phyloP scores from a whole-genome alignment of 2,113 vertebrate genomes.

The Rhinichthys klamathensis region DNA sequence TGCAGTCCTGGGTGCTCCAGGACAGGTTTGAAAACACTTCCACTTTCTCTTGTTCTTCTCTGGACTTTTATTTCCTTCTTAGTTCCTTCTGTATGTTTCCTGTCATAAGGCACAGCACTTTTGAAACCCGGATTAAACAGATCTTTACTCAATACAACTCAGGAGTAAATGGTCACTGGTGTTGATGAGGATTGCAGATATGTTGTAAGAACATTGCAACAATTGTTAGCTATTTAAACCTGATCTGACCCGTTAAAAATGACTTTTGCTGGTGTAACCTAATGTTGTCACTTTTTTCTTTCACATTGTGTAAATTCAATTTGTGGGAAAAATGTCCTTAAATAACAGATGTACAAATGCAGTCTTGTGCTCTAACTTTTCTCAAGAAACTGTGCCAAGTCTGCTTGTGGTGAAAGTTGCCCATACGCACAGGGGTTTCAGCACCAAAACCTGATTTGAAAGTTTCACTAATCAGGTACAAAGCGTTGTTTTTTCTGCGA shows the following conservation, averaged over 20 bases:
- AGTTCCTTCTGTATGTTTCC: background rate
- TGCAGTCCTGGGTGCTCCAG: no score
- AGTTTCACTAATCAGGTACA: background rate
- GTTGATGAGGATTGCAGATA: background rate
- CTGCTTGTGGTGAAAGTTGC: background rate
- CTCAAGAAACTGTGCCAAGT: background rate
- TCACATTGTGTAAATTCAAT: background rate
- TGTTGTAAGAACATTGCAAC: background rate
- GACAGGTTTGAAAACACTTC: background rate
- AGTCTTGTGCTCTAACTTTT: background rate
- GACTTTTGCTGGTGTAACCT: background rate
- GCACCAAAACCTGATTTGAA: conserved; percentile 12
- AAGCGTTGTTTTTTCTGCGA: background rate
- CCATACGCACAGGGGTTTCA: conserved; percentile 50
- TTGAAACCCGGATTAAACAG: background rate
- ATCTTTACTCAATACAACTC: background rate
- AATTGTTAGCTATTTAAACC: background rate
- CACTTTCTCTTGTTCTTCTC: background rate
- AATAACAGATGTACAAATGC: background rate
- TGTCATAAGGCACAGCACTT: background rate
- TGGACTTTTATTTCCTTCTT: background rate
- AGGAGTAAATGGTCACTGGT: background rate
- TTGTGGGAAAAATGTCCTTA: background rate
- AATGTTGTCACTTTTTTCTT: background rate
- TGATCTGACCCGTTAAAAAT: background rate